Conservation (phyloP, 2,888 invertebrate genomes). For the Athalia rosae region DNA sequence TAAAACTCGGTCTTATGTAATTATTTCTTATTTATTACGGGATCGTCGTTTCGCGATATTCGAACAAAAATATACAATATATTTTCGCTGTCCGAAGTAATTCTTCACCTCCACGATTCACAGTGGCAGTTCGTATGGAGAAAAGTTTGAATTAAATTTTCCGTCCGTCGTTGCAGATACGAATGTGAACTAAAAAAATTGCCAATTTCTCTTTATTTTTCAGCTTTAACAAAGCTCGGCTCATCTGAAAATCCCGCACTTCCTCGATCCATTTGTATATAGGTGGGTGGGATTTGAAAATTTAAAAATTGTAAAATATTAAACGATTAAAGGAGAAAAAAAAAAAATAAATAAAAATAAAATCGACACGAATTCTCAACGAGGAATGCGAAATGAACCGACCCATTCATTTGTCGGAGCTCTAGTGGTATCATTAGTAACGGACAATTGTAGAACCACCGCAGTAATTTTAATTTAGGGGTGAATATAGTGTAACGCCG, state of each 20-base stretch:
- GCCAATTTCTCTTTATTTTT: background rate
- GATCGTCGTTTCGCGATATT: too few relatives aligned
- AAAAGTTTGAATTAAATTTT: too few relatives aligned
- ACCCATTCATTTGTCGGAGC: conserved; percentile 14
- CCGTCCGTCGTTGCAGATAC: too few relatives aligned
- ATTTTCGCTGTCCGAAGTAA: too few relatives aligned
- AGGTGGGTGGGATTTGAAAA: background rate
- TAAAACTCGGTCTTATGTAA: too few relatives aligned
- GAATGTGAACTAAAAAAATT: background rate
- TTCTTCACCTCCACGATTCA: too few relatives aligned
- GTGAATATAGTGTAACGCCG: background rate
- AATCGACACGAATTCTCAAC: background rate
- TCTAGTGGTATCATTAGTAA: conserved; percentile 3
- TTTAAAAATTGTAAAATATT: background rate
- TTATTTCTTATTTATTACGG: too few relatives aligned
- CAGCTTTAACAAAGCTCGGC: background rate
- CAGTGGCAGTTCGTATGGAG: too few relatives aligned
- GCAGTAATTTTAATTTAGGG: conserved; percentile 13
- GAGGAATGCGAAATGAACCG: background rate
- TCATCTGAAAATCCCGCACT: background rate
- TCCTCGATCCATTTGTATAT: background rate
- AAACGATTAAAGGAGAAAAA: background rate
- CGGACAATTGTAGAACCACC: conserved; percentile 28
- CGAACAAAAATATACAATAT: too few relatives aligned
- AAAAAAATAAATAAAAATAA: too few relatives aligned